Conservation (phyloP, 1,140 invertebrate species). For the Zaprionus africanus region DNA sequence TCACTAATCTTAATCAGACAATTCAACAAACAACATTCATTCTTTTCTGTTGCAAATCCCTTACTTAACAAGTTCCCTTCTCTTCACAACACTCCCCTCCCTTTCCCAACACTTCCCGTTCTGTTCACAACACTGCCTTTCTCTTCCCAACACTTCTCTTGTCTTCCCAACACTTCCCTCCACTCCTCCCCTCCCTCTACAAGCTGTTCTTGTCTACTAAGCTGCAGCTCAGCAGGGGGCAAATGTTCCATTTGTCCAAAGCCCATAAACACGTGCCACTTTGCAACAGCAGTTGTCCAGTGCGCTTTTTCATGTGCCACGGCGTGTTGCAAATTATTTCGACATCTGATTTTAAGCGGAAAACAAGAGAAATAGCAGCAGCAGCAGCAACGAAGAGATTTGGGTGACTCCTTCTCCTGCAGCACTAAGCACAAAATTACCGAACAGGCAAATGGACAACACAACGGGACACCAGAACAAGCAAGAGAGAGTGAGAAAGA, state of each 20-base stretch:
- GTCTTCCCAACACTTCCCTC: too few species aligned
- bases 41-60: neutral
- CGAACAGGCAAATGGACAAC: slow-evolving; percentile 65
- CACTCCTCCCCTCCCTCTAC: too few species aligned
- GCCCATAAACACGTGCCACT: slow-evolving; percentile 77
- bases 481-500: too few species aligned
- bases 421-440: slow-evolving; percentile 78
- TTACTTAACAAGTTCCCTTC: too few species aligned
- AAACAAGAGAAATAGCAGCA: slow-evolving; percentile 70
- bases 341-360: slow-evolving; percentile 83
- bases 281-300: slow-evolving; percentile 17
- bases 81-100: too few species aligned
- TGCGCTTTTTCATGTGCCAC: slow-evolving; percentile 57
- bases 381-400: slow-evolving; percentile 40
- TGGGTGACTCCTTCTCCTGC: slow-evolving; percentile 37
- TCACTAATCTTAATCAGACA: neutral
- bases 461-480: slow-evolving; percentile 16
- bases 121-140: too few species aligned
- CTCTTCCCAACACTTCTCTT: too few species aligned
- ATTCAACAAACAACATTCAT: neutral
- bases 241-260: slow-evolving; percentile 64
- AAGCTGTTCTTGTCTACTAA: slow-evolving; percentile 10
- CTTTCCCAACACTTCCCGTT: too few species aligned
- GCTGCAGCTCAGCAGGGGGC: slow-evolving; percentile 42
- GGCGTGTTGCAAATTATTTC: slow-evolving; percentile 83